Evolutionary conservation across 2,888 invertebrate species (phyloP), one percentile per base, ranked within the genome.

Genomic region (Apamea sordens): DNA sequence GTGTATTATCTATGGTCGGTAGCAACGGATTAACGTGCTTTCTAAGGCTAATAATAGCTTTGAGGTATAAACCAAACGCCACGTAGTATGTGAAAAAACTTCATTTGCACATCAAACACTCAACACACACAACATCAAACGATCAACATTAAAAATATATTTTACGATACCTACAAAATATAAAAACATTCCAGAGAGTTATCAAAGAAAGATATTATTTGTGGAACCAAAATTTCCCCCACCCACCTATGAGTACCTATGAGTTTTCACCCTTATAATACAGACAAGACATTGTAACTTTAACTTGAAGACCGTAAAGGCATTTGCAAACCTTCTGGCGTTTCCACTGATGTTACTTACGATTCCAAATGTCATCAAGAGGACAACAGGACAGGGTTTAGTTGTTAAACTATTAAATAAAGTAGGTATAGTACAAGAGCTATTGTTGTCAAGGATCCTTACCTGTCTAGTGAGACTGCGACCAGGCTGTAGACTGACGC

Each of bases 401-500:
- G 21, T 59, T 56, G 8, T 8, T 36, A 50, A 74, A 36, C 28
- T 72, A 6, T 21, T 50, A 21, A 10, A 41, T 24, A 15, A n/a
- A 71, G 21, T n/a, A 21, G 13, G 4, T 10, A 8, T 69, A 50
- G 5, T 32, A 32, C 15, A 24, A 50, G 50, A 32, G 47, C 32
- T 21, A 50, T 13, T 15, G 21, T 50, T 24, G 5, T 28, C 36
- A 24, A 32, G n/a, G 44, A n/a, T n/a, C 2, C 98, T 97, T 95
- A 99, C 99, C 99, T 98, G 97, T 99, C 99, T 80, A 99, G 97
- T 83, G 99, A 99, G 32, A 99, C 99, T 18, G 99, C 99, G 76
- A 99, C 99, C 76, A 99, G 97, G 91, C 99, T 99, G 97, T 99
- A 99, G 86, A 99, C 99, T 13, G 99, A 99, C 21, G 99, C 99